These are phyloP conservation scores for Amblyjoppa fuscipennis DNA, from an alignment of 2,888 invertebrate genomes.

Conservation along the genomic window DNA sequence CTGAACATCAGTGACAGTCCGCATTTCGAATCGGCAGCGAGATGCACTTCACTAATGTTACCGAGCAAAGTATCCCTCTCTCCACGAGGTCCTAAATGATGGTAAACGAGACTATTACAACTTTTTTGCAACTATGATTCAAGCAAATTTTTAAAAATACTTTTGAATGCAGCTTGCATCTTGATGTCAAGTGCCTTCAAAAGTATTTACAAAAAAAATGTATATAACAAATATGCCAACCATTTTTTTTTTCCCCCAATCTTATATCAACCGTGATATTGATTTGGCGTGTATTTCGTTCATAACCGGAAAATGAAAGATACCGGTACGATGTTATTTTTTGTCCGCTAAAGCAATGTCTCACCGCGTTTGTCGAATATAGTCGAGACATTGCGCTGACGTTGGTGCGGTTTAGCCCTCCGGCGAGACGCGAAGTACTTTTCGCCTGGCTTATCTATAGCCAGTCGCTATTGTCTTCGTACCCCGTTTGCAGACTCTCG, in stretches of 20 bases:
- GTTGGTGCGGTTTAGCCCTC: background rate
- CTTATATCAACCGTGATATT: background rate
- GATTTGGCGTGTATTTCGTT: background rate
- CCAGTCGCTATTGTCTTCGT: slow-evolving; percentile 20
- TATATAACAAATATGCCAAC: too few relatives aligned
- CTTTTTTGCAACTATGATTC: too few relatives aligned
- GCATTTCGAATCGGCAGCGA: background rate
- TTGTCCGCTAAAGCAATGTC: background rate
- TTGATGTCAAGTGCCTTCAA: too few relatives aligned
- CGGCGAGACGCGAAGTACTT: background rate
- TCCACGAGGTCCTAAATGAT: too few relatives aligned
- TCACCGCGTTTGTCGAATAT: background rate
- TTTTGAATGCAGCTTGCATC: too few relatives aligned
- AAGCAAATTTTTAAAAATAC: too few relatives aligned
- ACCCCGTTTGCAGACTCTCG: background rate
- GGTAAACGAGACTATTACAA: too few relatives aligned
- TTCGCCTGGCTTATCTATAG: background rate
- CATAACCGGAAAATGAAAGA: background rate
- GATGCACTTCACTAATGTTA: background rate
- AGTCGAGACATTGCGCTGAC: background rate
- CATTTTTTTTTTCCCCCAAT: background rate
- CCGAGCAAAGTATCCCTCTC: background rate
- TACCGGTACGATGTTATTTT: background rate
- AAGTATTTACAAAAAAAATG: too few relatives aligned
- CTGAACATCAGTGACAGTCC: slow-evolving; percentile 6